Evolutionary conservation across 92 coral and sea anemone species (phyloP).

Genomic region (Epizoanthus ramosus): DNA sequence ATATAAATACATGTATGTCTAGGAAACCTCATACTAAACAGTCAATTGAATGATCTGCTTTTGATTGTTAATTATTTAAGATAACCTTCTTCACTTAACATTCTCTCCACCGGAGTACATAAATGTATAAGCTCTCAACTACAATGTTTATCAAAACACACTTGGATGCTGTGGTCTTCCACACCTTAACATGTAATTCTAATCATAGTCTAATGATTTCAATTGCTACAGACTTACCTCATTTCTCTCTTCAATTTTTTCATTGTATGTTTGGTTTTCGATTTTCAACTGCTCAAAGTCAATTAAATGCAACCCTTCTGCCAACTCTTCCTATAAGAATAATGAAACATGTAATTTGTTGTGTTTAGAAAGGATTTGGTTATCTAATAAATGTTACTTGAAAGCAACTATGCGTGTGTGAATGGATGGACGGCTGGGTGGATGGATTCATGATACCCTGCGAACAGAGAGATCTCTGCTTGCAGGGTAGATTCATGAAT

Average conservation of each 20-base stretch:
- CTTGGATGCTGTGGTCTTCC: background rate
- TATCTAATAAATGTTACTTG: background rate
- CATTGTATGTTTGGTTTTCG: slow-evolving; percentile 98
- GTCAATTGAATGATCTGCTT: too few relatives aligned
- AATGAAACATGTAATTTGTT: background rate
- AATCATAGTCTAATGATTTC: too few relatives aligned
- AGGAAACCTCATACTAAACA: too few relatives aligned
- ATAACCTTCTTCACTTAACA: too few relatives aligned
- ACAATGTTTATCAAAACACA: background rate
- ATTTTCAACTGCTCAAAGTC: slow-evolving; percentile 99
- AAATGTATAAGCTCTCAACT: background rate
- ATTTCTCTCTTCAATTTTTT: slow-evolving; percentile 96
- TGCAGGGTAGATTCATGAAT: too few relatives aligned
- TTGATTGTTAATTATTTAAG: too few relatives aligned
- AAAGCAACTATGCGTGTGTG: background rate
- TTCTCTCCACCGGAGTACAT: too few relatives aligned
- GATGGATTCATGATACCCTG: too few relatives aligned
- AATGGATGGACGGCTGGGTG: too few relatives aligned
- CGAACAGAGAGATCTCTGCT: too few relatives aligned
- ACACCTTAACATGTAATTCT: too few relatives aligned
- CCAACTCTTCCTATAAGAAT: slow-evolving; percentile 84
- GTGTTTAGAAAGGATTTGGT: background rate
- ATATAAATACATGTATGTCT: too few relatives aligned
- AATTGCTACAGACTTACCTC: slow-evolving; percentile 60
- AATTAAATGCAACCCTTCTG: slow-evolving; percentile 96